Evolutionary conservation across 2,888 invertebrate species (phyloP).

Genomic region (Tachina grossa): DNA sequence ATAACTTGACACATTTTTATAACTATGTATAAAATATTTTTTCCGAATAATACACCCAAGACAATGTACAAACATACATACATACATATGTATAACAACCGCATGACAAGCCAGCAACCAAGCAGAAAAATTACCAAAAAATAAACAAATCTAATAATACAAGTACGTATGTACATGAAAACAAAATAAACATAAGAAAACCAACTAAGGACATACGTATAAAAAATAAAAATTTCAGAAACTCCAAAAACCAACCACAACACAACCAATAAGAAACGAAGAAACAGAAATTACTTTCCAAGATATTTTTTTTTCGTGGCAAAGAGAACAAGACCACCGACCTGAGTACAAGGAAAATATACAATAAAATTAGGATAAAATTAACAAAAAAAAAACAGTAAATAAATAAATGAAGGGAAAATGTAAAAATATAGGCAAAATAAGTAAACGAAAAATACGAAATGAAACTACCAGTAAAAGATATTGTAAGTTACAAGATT

Average conservation of each 20-base stretch:
- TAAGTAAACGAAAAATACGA: constrained; percentile 34
- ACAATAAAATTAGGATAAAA: constrained; percentile 32
- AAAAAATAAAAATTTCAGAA: constrained; percentile 24
- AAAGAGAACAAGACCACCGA: constrained; percentile 41
- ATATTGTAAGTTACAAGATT: constrained; percentile 50
- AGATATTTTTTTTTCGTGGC: constrained; percentile 23
- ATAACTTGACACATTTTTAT: constrained; percentile 53
- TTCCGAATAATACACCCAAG: constrained; percentile 6
- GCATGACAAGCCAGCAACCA: constrained; percentile 44
- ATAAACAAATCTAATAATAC: not conserved
- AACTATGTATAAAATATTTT: constrained; percentile 27
- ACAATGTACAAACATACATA: not conserved
- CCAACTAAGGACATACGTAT: not conserved
- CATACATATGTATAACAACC: constrained; percentile 17
- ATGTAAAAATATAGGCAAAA: too few species aligned
- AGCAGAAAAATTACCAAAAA: not conserved
- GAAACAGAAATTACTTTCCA: constrained; percentile 9
- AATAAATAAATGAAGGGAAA: not conserved
- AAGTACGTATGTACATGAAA: not conserved
- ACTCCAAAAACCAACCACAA: constrained; percentile 47
- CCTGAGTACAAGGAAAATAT: constrained; percentile 14
- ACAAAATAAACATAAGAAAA: constrained; percentile 14
- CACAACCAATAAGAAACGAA: constrained; percentile 27
- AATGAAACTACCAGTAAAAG: constrained; percentile 44
- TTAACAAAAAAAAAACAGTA: constrained; percentile 2